Conservation (phyloP, 2,797 vertebrate genomes). For the Vespertilio murinus region DNA sequence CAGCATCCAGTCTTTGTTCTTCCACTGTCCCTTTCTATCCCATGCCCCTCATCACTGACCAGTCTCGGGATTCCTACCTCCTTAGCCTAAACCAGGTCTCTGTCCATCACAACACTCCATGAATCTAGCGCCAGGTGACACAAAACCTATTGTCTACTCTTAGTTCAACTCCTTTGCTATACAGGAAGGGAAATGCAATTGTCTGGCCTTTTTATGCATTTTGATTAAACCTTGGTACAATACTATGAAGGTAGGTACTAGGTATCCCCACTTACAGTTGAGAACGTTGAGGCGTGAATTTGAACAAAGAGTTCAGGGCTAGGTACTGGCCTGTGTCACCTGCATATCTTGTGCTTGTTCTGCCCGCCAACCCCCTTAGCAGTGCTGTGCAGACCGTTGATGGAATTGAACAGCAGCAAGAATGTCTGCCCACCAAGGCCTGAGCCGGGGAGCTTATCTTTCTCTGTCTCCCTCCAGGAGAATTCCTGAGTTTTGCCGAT, state of each 20-base stretch:
- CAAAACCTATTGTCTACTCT: neutral
- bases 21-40: neutral
- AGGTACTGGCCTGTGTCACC: neutral
- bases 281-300: neutral
- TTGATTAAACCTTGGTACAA: neutral
- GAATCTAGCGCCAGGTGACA: neutral
- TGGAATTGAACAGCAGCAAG: neutral
- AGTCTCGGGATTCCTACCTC: neutral
- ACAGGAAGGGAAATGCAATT: neutral
- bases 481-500: slow-evolving; percentile 96
- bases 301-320: neutral
- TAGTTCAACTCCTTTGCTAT: neutral
- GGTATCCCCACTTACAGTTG: neutral
- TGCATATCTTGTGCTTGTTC: neutral
- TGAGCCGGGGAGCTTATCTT: slow-evolving; percentile 43
- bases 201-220: neutral
- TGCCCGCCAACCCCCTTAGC: neutral
- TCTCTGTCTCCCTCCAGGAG: slow-evolving; percentile 86
- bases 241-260: slow-evolving; percentile 31
- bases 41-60: neutral
- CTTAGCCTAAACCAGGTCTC: neutral
- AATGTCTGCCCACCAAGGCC: slow-evolving; percentile 2
- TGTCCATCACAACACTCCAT: neutral
- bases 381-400: neutral
- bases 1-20: neutral